Conservation (phyloP, 2,113 vertebrate species). For the Podiceps cristatus region DNA sequence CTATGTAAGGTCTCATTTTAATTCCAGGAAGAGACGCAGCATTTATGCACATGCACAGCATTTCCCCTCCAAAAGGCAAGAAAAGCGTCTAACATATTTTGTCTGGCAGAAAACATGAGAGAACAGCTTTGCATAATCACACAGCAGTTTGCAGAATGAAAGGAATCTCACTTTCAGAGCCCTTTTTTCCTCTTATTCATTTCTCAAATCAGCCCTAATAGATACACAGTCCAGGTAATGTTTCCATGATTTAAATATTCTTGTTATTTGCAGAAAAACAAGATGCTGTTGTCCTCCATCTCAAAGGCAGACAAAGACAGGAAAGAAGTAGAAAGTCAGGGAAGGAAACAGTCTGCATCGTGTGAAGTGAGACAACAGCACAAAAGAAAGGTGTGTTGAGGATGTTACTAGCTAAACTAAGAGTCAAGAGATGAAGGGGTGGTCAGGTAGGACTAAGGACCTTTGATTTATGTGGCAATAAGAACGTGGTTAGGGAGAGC, state of each 20-base stretch:
- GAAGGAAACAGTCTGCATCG: background rate
- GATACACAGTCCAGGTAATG: background rate
- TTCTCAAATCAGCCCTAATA: background rate
- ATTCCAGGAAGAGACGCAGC: conserved; percentile 23
- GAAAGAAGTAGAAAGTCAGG: background rate
- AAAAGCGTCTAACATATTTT: conserved; percentile 53
- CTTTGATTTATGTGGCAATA: background rate
- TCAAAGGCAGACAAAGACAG: background rate
- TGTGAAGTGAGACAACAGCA: background rate
- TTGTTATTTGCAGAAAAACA: conserved; percentile 13
- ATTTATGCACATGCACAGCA: conserved; percentile 43
- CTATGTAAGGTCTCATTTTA: conserved; percentile 29
- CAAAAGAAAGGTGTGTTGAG: background rate
- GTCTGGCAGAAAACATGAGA: conserved; percentile 49
- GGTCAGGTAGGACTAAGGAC: background rate
- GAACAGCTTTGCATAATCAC: conserved; percentile 51
- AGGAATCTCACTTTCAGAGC: background rate
- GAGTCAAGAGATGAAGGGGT: background rate
- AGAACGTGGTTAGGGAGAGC: background rate
- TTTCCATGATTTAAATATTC: background rate
- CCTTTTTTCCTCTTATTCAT: background rate
- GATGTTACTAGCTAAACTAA: background rate
- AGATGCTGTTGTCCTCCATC: background rate
- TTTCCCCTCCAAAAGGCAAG: conserved; percentile 52
- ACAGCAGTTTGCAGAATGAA: conserved; percentile 21